phyloP scores from a whole-genome alignment of 2,113 vertebrate genomes.

The Lutjanus erythropterus region DNA sequence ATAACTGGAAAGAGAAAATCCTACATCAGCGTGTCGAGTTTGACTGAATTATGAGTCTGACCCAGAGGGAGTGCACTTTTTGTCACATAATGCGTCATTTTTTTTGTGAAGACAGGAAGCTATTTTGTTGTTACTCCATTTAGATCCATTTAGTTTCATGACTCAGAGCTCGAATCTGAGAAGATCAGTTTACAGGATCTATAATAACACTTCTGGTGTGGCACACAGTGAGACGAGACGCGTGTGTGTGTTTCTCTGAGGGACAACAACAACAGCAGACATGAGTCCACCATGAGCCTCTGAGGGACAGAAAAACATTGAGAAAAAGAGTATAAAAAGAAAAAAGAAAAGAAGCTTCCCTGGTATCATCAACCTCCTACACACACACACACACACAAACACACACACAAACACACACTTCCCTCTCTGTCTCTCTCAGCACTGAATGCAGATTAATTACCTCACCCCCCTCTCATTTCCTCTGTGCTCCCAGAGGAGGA shows the following conservation, averaged over 20 bases:
- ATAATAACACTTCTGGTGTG: not conserved
- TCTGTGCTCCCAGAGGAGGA: conserved; percentile 52
- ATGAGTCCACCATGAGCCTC: not conserved
- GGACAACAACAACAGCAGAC: too few species aligned
- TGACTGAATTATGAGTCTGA: not conserved
- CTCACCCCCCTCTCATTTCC: conserved; percentile 47
- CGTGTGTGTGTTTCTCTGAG: not conserved
- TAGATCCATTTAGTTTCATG: too few species aligned
- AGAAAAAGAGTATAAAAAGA: not conserved
- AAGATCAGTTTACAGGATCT: not conserved
- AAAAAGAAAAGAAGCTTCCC: conserved; percentile 5
- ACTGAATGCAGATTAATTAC: conserved; percentile 66
- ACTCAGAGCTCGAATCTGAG: not conserved
- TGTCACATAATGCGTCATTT: not conserved
- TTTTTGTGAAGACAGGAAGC: not conserved
- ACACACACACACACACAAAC: not conserved
- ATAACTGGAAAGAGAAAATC: too few species aligned
- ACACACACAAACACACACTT: conserved; percentile 3
- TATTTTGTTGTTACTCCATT: not conserved
- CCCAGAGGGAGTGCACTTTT: not conserved
- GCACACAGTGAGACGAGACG: not conserved
- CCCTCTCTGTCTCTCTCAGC: conserved; percentile 13
- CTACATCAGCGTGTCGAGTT: too few species aligned
- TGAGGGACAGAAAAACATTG: not conserved
- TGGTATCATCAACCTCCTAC: conserved; percentile 3